Evolutionary conservation across 2,113 vertebrate genomes (phyloP).

Genomic region (Hippocampus abdominalis): DNA sequence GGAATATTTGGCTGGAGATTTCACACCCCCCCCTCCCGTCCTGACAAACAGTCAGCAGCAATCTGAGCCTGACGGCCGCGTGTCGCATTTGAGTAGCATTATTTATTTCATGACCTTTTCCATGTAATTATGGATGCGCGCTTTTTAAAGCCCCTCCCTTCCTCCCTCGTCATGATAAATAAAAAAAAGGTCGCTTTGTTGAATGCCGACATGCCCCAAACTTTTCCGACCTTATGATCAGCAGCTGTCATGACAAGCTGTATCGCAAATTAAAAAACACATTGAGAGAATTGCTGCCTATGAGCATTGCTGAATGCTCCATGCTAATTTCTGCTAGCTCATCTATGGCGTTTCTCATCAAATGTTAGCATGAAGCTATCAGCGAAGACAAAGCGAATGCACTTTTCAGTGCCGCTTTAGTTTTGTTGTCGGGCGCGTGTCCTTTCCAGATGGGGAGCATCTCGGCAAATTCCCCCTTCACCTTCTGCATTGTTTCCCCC

Average conservation of each 20-base stretch:
- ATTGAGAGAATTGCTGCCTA: too few relatives aligned
- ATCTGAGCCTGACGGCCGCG: slow-evolving; percentile 10
- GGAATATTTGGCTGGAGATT: slow-evolving; percentile 28
- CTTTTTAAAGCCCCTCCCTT: not conserved
- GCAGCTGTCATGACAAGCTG: too few relatives aligned
- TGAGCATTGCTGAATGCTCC: too few relatives aligned
- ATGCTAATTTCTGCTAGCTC: not conserved
- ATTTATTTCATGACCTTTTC: slow-evolving; percentile 41
- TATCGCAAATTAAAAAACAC: too few relatives aligned
- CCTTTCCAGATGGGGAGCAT: not conserved
- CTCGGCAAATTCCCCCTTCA: not conserved
- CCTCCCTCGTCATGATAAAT: not conserved
- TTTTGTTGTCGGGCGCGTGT: not conserved
- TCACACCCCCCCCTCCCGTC: not conserved
- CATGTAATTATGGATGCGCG: slow-evolving; percentile 19
- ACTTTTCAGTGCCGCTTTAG: not conserved
- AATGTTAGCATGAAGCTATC: not conserved
- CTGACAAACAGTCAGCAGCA: not conserved
- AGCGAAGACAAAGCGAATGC: not conserved
- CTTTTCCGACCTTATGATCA: not conserved
- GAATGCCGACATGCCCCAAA: not conserved
- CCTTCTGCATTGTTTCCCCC: not conserved
- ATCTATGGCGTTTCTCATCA: not conserved
- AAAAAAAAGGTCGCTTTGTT: not conserved
- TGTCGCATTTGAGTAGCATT: slow-evolving; percentile 7